Percentiles rank a stretch among this genome's conserved stretches.
These are phyloP conservation scores for Reinhardtius hippoglossoides DNA, from an alignment of 2,113 vertebrate genomes.

Conservation along the genomic window DNA sequence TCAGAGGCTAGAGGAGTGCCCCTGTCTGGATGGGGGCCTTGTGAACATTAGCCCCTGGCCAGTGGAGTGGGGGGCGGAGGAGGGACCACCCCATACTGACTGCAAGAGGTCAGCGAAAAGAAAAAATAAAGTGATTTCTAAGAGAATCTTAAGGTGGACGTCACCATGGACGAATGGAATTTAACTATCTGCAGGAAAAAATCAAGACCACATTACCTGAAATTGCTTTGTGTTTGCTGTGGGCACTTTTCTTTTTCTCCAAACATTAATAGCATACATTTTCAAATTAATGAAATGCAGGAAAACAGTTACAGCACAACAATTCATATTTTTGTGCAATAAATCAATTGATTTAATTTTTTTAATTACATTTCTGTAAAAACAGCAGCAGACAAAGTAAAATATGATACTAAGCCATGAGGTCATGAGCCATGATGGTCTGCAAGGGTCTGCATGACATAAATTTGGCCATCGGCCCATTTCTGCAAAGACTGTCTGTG, in stretches of 20 bases:
- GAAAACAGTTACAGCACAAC: background rate
- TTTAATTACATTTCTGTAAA: too few species aligned
- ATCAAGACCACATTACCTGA: background rate
- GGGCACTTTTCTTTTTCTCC: background rate
- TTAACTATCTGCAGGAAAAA: background rate
- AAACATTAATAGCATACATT: background rate
- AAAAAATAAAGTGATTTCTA: conserved; percentile 33
- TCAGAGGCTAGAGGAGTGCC: conserved; percentile 69
- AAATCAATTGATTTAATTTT: too few species aligned
- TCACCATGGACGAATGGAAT: background rate
- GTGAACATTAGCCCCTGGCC: conserved; percentile 74
- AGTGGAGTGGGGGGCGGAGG: conserved; percentile 39
- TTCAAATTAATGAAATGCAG: background rate
- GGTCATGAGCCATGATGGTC: too few species aligned
- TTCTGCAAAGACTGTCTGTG: background rate
- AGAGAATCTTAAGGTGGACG: conserved; percentile 25
- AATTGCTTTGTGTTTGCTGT: background rate
- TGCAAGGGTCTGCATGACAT: too few species aligned
- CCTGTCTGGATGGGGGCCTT: conserved; percentile 65
- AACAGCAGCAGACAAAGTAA: too few species aligned
- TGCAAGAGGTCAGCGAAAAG: conserved; percentile 49
- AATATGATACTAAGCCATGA: too few species aligned
- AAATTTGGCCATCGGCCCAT: background rate
- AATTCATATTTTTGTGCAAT: background rate
- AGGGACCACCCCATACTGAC: conserved; percentile 61